These are phyloP conservation scores for Myiothlypis chrysogaster DNA, from an alignment of 2,797 vertebrate genomes.

Conservation along the genomic window DNA sequence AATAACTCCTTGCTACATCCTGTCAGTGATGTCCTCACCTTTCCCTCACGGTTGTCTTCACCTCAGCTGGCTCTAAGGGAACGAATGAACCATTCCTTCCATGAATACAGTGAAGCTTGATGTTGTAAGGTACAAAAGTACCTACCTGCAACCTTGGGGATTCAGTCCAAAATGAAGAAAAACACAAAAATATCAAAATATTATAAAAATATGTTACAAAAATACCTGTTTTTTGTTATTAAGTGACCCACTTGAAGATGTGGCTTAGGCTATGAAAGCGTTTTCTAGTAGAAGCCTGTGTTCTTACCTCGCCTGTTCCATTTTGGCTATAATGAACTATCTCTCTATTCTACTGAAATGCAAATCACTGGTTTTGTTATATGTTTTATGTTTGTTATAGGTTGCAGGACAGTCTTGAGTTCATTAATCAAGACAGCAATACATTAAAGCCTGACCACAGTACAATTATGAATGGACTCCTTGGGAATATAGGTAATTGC, in stretches of 20 bases:
- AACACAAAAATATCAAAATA: background rate
- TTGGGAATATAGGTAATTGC: slow-evolving; percentile 93
- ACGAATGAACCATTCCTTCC: background rate
- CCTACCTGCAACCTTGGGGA: background rate
- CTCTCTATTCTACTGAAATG: background rate
- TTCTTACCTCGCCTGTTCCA: background rate
- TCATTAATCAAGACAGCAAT: slow-evolving; percentile 91
- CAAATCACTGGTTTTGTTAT: background rate
- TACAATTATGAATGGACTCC: slow-evolving; percentile 85
- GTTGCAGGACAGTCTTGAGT: slow-evolving; percentile 97
- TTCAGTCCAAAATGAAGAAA: background rate
- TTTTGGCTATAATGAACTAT: background rate
- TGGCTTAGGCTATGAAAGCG: background rate
- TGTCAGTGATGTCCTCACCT: background rate
- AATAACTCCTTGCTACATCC: background rate
- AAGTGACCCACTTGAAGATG: background rate
- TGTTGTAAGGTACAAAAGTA: background rate
- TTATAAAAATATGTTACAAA: background rate
- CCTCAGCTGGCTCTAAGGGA: background rate
- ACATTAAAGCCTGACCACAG: slow-evolving; percentile 89
- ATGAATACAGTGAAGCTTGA: background rate
- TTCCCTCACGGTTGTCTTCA: background rate
- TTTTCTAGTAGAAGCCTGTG: background rate
- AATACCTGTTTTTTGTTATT: background rate
- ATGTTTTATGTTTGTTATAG: slow-evolving; percentile 65